Base-by-base conservation (phyloP, 2,888 invertebrate species). In the Troilus luridus region DNA sequence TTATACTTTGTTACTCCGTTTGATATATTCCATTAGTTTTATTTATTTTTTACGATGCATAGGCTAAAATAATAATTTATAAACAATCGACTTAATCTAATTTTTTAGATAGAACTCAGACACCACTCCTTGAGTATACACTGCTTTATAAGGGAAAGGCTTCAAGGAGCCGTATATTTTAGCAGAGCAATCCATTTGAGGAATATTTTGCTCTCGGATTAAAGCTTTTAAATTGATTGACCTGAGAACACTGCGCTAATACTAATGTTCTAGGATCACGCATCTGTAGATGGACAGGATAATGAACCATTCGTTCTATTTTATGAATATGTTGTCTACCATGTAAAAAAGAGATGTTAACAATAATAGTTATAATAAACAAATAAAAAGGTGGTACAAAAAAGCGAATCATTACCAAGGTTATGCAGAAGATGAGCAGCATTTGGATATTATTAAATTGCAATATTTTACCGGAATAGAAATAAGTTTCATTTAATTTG, bases 111-210 rank as follows among this genome's bases (percentile, higher is more conserved):
- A 27, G 19, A 14, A 72, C 14, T 14, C 7, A 77, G 27, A 72
- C 41, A 77, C 41, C 27, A 24, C 27, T 77, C 41, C 72, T 41
- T 77, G 41, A 77, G 72, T 77, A 77, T 27, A 19, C 17, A 24
- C 27, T 17, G 7, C 72, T 77, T 77, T 77, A 77, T 41, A 77
- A 77, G 41, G 27, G 17, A 77, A 77, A 77, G 72, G 41, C 72
- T 77, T 77, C 1, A 19, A 77, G 72, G 72, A 41, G 27, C 72
- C 72, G 72, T 77, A 77, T 77, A 77, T 77, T 77, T 77, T 77
- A 77, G 72, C 72, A 9, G 41, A 77, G 72, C 72, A 77, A 77
- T 58, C 85, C 85, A 91, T 93, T 92, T 72, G 64, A 41, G 62
- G 67, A 64, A 72, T 64, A 56, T 64, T 67, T n/a, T 89, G 56